A percentile compares a stretch with the other conserved stretches of the same genome.
These are phyloP conservation scores for Chouioia cunea DNA, from an alignment of 2,888 invertebrate genomes.

Conservation along the genomic window DNA sequence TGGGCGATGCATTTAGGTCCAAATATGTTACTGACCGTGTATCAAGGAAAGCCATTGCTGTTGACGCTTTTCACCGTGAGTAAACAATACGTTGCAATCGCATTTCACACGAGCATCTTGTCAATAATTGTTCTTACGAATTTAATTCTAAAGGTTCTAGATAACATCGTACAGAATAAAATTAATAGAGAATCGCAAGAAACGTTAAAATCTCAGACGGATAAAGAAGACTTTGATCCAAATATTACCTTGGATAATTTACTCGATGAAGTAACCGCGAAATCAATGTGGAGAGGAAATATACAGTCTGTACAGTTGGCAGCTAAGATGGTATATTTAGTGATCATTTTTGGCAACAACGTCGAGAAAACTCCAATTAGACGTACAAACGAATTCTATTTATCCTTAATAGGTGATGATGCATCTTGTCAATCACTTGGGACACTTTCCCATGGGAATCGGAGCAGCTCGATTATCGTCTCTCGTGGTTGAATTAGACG, in stretches of 20 bases:
- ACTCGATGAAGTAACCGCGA: conserved; percentile 68
- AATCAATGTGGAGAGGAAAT: conserved; percentile 61
- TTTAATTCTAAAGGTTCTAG: conserved; percentile 58
- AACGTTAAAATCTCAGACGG: conserved; percentile 60
- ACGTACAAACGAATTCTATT: not conserved
- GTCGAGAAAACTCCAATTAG: no score
- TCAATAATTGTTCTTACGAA: conserved; percentile 9
- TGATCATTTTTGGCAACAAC: not conserved
- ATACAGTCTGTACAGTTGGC: conserved; percentile 72
- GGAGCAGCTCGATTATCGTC: conserved; percentile 91
- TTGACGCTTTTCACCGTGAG: conserved; percentile 81
- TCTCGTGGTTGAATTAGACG: conserved; percentile 92
- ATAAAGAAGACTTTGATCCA: conserved; percentile 76
- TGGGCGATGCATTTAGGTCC: conserved; percentile 91
- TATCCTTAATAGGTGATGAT: conserved; percentile 75
- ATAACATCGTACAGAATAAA: conserved; percentile 64
- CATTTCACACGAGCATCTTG: not conserved
- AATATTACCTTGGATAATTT: conserved; percentile 80
- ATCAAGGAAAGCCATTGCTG: conserved; percentile 72
- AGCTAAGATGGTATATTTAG: conserved; percentile 71
- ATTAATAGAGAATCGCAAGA: conserved; percentile 48
- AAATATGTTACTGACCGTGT: conserved; percentile 73
- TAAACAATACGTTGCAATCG: conserved; percentile 25
- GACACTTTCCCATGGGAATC: conserved; percentile 94
- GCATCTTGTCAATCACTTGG: conserved; percentile 91